A percentile compares a stretch with the other conserved stretches of the same genome.
Conservation (phyloP, 2,797 vertebrate genomes). For the Potorous gilbertii region DNA sequence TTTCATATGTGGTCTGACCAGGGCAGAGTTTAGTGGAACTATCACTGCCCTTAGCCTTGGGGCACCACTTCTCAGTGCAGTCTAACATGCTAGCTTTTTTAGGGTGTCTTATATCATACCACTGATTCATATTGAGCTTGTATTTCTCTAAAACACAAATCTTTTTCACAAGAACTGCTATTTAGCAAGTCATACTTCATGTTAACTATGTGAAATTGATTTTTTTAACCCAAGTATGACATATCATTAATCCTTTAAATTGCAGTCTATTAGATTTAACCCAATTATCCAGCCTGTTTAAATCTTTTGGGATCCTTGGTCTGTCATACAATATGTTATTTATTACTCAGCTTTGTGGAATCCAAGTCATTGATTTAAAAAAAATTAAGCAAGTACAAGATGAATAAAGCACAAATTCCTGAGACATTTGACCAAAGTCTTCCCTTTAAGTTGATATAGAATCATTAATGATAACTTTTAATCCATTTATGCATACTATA, state of each 20-base stretch:
- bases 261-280: neutral
- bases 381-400: neutral
- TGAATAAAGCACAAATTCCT: neutral
- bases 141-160: too few relatives aligned
- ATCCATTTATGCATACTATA: neutral
- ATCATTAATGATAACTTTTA: neutral
- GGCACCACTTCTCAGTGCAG: neutral
- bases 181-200: neutral
- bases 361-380: neutral
- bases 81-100: neutral
- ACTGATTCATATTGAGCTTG: too few relatives aligned
- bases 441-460: too few relatives aligned
- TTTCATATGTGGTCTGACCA: neutral
- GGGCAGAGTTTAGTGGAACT: too few relatives aligned
- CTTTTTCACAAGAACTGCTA: too few relatives aligned
- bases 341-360: neutral
- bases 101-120: neutral
- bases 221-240: neutral
- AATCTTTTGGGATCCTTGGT: neutral
- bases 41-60: too few relatives aligned
- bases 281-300: neutral
- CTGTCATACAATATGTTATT: neutral
- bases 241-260: neutral
- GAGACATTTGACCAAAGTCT: neutral
- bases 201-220: neutral